Percentiles rank a stretch among this genome's conserved stretches.
Evolutionary conservation across 2,888 invertebrate species (phyloP).

Genomic region (Tanypteryx hageni): DNA sequence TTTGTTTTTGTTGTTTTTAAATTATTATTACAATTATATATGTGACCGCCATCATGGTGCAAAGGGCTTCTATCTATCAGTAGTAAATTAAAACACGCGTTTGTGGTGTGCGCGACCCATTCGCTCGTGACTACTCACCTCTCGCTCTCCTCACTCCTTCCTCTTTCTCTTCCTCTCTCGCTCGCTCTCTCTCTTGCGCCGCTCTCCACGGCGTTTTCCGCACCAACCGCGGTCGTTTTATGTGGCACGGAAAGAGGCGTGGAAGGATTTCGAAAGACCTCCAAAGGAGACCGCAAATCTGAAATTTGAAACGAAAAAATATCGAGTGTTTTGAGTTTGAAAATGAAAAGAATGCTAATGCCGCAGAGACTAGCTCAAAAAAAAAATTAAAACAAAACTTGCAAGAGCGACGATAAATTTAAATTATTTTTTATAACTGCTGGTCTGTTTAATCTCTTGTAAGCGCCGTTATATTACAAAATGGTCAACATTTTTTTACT

Average conservation of each 20-base stretch:
- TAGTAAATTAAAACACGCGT: not conserved
- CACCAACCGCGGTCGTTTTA: not conserved
- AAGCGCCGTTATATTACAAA: too few species aligned
- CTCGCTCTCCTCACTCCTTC: constrained; percentile 22
- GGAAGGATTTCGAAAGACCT: not conserved
- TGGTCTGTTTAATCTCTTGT: too few species aligned
- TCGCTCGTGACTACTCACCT: constrained; percentile 59
- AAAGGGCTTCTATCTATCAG: constrained; percentile 33
- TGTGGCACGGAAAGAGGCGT: not conserved
- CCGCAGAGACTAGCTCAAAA: too few species aligned
- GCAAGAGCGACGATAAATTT: too few species aligned
- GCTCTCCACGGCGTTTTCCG: not conserved
- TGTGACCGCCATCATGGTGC: constrained; percentile 59
- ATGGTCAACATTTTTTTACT: too few species aligned
- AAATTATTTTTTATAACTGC: too few species aligned
- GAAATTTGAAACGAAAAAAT: not conserved
- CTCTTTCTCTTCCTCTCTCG: not conserved
- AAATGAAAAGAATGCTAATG: too few species aligned
- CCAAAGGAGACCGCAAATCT: not conserved
- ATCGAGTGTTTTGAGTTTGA: not conserved
- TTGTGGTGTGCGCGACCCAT: not conserved
- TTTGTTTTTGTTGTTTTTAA: not conserved
- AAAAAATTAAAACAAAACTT: too few species aligned
- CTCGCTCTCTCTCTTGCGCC: not conserved
- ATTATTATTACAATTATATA: not conserved